Evolutionary conservation across 2,888 invertebrate genomes (phyloP).

Genomic region (Phania funesta): DNA sequence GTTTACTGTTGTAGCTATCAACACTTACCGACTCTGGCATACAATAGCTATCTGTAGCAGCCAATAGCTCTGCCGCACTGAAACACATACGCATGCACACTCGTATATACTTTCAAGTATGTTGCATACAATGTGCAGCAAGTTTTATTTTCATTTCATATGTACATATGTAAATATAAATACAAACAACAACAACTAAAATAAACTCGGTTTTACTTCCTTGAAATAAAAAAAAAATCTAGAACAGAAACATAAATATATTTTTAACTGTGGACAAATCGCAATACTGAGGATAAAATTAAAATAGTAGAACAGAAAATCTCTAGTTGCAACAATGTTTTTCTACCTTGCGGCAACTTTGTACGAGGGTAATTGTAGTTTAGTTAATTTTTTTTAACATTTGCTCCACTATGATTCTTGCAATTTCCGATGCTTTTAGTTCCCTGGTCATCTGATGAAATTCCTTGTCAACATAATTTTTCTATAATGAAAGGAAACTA

Average conservation of each 20-base stretch:
- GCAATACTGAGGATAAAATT: conserved; percentile 2
- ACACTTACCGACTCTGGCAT: conserved; percentile 57
- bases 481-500: too few relatives aligned
- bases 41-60: neutral
- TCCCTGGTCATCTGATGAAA: too few relatives aligned
- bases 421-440: too few relatives aligned
- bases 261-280: conserved; percentile 6
- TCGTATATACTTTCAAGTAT: neutral
- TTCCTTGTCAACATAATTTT: too few relatives aligned
- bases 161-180: neutral
- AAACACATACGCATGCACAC: neutral
- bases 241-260: conserved; percentile 29
- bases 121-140: conserved; percentile 33
- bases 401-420: too few relatives aligned
- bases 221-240: conserved; percentile 32
- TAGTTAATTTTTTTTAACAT: too few relatives aligned
- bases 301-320: neutral
- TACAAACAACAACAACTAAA: neutral
- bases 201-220: conserved; percentile 35
- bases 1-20: conserved; percentile 41
- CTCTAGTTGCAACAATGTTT: conserved; percentile 1
- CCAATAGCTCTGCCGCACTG: neutral
- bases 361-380: too few relatives aligned
- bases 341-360: neutral
- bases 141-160: neutral